These are phyloP conservation scores for Melanotaenia duboulayi DNA, from an alignment of 2,113 vertebrate species.

Conservation along the genomic window DNA sequence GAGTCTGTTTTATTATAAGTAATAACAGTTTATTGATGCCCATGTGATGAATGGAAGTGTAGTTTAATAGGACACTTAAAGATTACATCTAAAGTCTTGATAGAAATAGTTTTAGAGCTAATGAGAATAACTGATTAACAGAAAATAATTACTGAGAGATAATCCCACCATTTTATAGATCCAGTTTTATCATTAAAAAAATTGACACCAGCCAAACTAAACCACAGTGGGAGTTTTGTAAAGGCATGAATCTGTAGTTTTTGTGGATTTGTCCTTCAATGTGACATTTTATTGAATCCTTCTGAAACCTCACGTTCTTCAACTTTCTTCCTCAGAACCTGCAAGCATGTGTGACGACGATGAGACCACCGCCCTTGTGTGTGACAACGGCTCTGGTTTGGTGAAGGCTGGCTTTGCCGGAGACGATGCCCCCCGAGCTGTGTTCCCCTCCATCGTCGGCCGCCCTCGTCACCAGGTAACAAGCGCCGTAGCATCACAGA, in stretches of 20 bases:
- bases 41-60: too few species aligned
- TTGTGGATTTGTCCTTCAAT: fast-evolving
- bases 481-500: neutral
- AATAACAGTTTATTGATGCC: neutral
- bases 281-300: neutral
- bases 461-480: slow-evolving; percentile 94
- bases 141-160: neutral
- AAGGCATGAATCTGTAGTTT: neutral
- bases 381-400: slow-evolving; percentile 96
- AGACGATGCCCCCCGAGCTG: slow-evolving; percentile 93
- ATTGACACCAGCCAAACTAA: neutral
- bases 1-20: neutral
- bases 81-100: neutral
- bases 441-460: slow-evolving; percentile 96
- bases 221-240: neutral
- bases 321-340: slow-evolving; percentile 59
- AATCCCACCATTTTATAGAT: neutral
- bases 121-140: neutral
- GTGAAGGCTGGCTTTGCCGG: slow-evolving; percentile 96
- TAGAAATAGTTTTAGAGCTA: neutral
- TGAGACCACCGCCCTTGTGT: slow-evolving; percentile 95
- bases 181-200: neutral
- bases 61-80: neutral
- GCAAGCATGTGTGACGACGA: slow-evolving; percentile 95
- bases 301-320: neutral